Base-by-base conservation (phyloP, 2,113 vertebrate genomes). In the Parus major region DNA sequence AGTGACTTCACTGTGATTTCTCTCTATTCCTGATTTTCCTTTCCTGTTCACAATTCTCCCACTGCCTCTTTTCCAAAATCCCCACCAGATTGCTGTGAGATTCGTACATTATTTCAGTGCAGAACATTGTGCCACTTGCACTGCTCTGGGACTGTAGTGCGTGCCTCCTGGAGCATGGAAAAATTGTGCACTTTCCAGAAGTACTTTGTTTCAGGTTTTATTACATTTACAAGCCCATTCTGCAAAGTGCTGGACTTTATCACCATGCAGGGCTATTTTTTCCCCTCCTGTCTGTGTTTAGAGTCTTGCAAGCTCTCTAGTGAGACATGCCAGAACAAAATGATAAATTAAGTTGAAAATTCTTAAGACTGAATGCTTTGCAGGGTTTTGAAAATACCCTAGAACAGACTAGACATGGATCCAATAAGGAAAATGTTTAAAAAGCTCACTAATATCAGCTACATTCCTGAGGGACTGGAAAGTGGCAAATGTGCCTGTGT, bases 211-310 rank as follows among this genome's bases (percentile, higher is more conserved):
- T 86, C 82, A 73, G 64, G 33, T 92, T 88, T 95, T 92, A 95
- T 83, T 96, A 55, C 1, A 0, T 81, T 90, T 88, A 81, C 52
- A 95, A 92, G 55, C 35, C 87, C 41, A 66, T 97, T 97, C 68
- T 83, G 68, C 56, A 49, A 96, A 95, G 52, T 88, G 76, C 36
- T 95, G 82, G 79, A 71, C 85, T 97, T 90, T 19, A 90, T 94
- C 90, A 92, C 91, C 41, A 55, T 28, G 33, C 20, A 31, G 35
- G 52, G 36, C 15, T 68, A 33, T 4, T 55, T 76, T 47, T 78
- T 50, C 12, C 5, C 25, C 35, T 79, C 24, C 12, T 69, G 25
- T 52, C 50, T 72, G 7, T 77, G 63, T 82, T 92, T 57, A 70
- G 36, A 80, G 39, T 53, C 35, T 39, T 81, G 35, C 47, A 91